A percentile compares a stretch with the other conserved stretches of the same genome.
phyloP scores from a whole-genome alignment of 2,113 vertebrate genomes.

The Pongo abelii region DNA sequence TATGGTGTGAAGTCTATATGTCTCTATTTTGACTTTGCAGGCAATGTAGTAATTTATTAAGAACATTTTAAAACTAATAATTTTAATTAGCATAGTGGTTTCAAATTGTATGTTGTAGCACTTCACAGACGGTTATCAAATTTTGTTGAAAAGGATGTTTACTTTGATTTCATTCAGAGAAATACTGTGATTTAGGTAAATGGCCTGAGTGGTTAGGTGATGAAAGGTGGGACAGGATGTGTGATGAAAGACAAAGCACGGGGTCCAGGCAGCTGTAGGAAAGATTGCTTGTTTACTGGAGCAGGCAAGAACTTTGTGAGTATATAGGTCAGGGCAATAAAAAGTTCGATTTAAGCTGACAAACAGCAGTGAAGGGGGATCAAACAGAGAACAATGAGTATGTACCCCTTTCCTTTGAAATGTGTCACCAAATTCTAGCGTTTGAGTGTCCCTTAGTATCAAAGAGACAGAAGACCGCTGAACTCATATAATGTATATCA shows the following conservation, averaged over 20 bases:
- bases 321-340: slow-evolving; percentile 42
- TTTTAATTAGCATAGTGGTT: not conserved
- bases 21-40: not conserved
- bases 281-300: not conserved
- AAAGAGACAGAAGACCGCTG: not conserved
- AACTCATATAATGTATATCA: not conserved
- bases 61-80: not conserved
- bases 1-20: not conserved
- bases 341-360: not conserved
- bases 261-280: not conserved
- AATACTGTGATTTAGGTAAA: not conserved
- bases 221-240: not conserved
- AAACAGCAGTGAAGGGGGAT: not conserved
- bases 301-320: slow-evolving; percentile 13
- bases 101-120: not conserved
- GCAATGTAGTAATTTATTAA: not conserved
- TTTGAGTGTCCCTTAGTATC: not conserved
- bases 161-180: not conserved
- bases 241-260: not conserved
- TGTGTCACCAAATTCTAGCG: not conserved
- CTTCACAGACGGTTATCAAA: not conserved
- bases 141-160: not conserved
- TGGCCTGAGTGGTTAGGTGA: not conserved
- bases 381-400: not conserved
- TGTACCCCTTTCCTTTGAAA: not conserved